Evolutionary conservation across 2,113 vertebrate species (phyloP), one percentile per base, ranked within the genome.

Genomic region (Abramis brama): DNA sequence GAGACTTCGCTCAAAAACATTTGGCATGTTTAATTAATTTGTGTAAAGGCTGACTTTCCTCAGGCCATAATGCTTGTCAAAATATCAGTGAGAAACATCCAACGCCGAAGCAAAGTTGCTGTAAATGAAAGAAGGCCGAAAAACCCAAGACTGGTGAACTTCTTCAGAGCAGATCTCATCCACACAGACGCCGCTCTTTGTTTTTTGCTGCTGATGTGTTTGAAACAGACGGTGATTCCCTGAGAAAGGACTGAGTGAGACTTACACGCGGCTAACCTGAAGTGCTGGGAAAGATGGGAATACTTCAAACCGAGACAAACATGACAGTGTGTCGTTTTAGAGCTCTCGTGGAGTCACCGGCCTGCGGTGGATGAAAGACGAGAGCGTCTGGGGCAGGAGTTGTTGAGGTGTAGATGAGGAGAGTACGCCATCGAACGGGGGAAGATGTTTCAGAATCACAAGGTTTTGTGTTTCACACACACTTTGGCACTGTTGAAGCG

Each of bases 251-350:
- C 19, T 57, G 27, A 78, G 74, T 43, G 43, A 43, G 43, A 39
- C 68, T 36, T 39, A 23, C 33, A 39, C 33, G 6, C 0, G 21
- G 36, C 21, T 60, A n/a, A 79, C 57, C 78, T 79, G 57, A 62
- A 79, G 57, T 62, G 12, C 45, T 19, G 23, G 15, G 6, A 27
- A 80, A 79, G 77, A 43, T 13, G 55, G 17, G 33, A 59, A 79
- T 59, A 60, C 36, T 62, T 79, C 55, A 60, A 79, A 12, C 78
- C 13, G 78, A 80, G 21, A 39, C n/a, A 19, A 80, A 64, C 78
- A 62, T 73, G 64, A 68, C 36, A 80, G 55, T 6, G 11, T 79
- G 55, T 79, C 33, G n/a, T 15, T 1, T 36, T 12, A n/a, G 39
- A 80, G 57, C 78, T 27, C 57, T 62, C 12, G 8, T 3, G 1